A percentile compares a stretch with the other conserved stretches of the same genome.
Evolutionary conservation across 2,888 invertebrate species (phyloP).

Genomic region (Hydrotaea cyrtoneurina): DNA sequence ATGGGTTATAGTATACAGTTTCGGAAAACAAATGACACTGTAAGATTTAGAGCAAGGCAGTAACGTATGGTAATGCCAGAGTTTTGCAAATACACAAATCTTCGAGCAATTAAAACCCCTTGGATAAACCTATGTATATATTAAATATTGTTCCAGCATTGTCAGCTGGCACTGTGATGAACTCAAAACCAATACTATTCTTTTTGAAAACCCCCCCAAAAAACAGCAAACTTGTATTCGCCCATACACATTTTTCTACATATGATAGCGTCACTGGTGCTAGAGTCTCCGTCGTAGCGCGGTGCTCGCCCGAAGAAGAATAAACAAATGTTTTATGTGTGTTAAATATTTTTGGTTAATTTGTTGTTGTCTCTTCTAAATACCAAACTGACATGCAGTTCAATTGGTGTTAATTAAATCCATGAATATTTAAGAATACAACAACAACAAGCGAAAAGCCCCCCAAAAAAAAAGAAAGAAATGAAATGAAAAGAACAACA

Average conservation of each 20-base stretch:
- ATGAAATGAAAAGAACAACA: too few species aligned
- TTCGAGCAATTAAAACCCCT: too few species aligned
- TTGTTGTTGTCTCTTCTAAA: conserved; percentile 48
- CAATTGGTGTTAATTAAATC: conserved; percentile 82
- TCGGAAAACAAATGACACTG: too few species aligned
- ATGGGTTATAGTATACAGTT: too few species aligned
- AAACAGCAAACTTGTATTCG: not conserved
- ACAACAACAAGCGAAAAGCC: conserved; percentile 23
- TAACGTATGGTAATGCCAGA: too few species aligned
- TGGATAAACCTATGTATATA: not conserved
- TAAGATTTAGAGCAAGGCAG: too few species aligned
- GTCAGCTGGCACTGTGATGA: not conserved
- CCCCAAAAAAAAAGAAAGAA: conserved; percentile 5
- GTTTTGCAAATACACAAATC: too few species aligned
- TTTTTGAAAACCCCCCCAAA: not conserved
- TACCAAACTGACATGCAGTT: conserved; percentile 78
- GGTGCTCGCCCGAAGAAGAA: not conserved
- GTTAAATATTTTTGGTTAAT: conserved; percentile 56
- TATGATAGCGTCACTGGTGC: too few species aligned
- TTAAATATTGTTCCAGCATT: not conserved
- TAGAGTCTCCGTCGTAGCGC: too few species aligned
- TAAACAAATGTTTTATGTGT: conserved; percentile 45
- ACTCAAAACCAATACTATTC: not conserved
- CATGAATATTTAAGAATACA: conserved; percentile 75
- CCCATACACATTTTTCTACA: too few species aligned